Evolutionary conservation across 2,797 vertebrate genomes (phyloP).

Genomic region (Malurus splendens): DNA sequence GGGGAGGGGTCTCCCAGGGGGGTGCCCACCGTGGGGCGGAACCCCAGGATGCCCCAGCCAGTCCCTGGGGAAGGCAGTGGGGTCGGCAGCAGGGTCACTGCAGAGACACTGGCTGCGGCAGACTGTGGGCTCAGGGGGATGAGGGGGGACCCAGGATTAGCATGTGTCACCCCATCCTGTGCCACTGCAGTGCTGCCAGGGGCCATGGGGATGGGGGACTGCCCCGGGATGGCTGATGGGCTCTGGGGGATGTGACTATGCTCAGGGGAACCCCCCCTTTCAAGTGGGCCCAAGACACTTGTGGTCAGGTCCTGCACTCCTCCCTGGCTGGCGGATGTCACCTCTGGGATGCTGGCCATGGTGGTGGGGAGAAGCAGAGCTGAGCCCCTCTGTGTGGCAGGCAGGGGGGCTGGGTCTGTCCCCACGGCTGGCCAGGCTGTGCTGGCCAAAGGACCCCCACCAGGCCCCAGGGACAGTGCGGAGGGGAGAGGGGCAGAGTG

Average conservation of each 20-base stretch:
- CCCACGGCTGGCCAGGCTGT: fast-evolving
- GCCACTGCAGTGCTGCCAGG: fast-evolving
- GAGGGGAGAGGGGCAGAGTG: background rate
- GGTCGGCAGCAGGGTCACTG: fast-evolving
- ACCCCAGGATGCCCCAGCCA: fast-evolving
- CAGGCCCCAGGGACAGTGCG: background rate
- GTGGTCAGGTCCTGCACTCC: background rate
- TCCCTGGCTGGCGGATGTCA: fast-evolving
- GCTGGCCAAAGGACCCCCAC: background rate
- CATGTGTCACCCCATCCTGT: fast-evolving
- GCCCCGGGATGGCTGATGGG: background rate
- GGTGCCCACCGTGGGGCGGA: fast-evolving
- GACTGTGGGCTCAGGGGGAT: fast-evolving
- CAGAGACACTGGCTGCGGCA: background rate
- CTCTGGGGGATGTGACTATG: background rate
- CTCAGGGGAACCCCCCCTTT: fast-evolving
- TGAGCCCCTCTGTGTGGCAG: background rate
- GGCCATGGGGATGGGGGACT: fast-evolving
- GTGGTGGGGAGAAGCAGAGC: background rate
- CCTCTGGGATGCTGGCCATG: background rate
- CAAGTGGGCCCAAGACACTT: fast-evolving
- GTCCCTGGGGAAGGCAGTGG: fast-evolving
- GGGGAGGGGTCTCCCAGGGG: fast-evolving
- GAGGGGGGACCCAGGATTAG: fast-evolving
- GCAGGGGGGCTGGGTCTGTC: fast-evolving